A percentile compares a stretch with the other conserved stretches of the same genome.
Conservation (phyloP, 2,113 vertebrate genomes). For the Cebidichthys violaceus region DNA sequence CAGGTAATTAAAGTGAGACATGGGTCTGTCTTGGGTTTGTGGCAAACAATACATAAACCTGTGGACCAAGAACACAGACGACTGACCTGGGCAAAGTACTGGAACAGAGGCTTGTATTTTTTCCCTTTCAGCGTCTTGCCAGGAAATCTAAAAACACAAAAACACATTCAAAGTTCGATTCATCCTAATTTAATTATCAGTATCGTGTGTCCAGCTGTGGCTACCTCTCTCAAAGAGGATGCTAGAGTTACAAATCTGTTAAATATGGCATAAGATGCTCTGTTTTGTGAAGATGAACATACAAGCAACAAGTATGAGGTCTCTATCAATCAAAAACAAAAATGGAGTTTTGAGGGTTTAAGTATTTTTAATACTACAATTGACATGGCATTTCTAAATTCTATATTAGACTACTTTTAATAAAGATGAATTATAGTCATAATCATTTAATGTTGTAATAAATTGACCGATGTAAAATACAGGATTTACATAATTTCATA, state of each 20-base stretch:
- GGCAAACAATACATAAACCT: conserved; percentile 12
- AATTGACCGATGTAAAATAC: no score
- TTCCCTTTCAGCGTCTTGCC: conserved; percentile 92
- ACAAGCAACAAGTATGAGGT: no score
- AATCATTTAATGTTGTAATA: no score
- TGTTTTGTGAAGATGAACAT: no score
- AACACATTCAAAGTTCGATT: conserved; percentile 17
- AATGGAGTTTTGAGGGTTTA: neutral
- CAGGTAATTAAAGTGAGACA: conserved; percentile 39
- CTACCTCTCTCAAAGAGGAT: no score
- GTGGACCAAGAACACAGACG: conserved; percentile 12
- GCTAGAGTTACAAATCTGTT: no score
- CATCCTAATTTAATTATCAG: neutral
- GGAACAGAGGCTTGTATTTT: conserved; percentile 94
- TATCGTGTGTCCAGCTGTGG: neutral
- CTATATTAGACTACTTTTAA: no score
- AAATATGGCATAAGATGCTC: no score
- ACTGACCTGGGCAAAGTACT: conserved; percentile 94
- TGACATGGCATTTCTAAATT: neutral
- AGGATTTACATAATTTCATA: no score
- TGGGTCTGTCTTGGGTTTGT: conserved; percentile 9
- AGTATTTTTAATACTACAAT: neutral
- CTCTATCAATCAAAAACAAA: no score
- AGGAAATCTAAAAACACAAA: conserved; percentile 88
- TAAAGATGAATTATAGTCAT: no score